Evolutionary conservation across 1,140 invertebrate species (phyloP).

Genomic region (Parapsyche elsis): DNA sequence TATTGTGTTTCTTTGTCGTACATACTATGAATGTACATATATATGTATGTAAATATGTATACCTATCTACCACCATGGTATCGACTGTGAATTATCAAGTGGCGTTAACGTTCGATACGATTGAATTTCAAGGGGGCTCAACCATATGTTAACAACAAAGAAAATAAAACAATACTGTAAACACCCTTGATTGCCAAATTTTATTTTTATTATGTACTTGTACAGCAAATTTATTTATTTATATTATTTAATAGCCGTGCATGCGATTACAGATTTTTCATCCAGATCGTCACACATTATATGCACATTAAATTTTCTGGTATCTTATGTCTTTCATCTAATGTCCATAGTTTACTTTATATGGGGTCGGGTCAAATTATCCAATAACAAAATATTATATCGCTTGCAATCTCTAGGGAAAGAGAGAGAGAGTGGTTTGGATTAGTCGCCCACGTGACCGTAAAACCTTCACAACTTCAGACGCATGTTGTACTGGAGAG

Average conservation of each 20-base stretch:
- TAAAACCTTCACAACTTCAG: background rate
- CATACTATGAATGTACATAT: background rate
- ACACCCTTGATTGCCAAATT: too few species aligned
- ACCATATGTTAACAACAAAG: slow-evolving; percentile 2
- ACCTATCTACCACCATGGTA: background rate
- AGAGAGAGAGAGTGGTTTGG: slow-evolving; percentile 9
- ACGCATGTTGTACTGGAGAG: background rate
- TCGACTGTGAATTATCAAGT: slow-evolving; percentile 25
- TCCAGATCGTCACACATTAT: too few species aligned
- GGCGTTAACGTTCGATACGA: slow-evolving; percentile 23
- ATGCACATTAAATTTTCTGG: too few species aligned
- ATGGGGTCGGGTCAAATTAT: slow-evolving; percentile 23
- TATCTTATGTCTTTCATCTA: too few species aligned
- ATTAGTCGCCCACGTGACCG: slow-evolving; percentile 25
- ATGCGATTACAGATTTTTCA: background rate
- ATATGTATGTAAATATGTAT: background rate
- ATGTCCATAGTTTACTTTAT: too few species aligned
- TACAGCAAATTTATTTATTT: too few species aligned
- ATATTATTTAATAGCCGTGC: too few species aligned
- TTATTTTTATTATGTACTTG: background rate
- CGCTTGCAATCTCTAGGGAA: slow-evolving; percentile 11
- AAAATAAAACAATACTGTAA: too few species aligned
- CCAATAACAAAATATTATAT: slow-evolving; percentile 27
- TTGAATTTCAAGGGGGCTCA: slow-evolving; percentile 12
- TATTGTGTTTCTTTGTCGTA: slow-evolving; percentile 14